Conservation (phyloP, 2,797 vertebrate genomes). For the Tauraco hartlaubi region DNA sequence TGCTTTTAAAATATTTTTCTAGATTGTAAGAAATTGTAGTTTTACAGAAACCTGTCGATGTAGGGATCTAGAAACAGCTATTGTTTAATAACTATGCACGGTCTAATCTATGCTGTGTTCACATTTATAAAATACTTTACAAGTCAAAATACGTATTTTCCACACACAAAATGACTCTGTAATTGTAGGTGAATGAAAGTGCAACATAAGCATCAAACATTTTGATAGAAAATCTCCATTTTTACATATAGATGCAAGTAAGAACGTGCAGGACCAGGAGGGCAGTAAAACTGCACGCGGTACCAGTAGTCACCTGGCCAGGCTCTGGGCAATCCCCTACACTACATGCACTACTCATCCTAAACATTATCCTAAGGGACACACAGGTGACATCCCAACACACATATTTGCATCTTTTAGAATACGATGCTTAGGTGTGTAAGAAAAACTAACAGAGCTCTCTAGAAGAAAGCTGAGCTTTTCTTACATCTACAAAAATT, state of each 20-base stretch:
- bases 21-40: not conserved
- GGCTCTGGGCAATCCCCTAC: not conserved
- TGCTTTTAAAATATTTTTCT: not conserved
- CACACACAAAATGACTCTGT: not conserved
- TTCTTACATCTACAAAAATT: not conserved
- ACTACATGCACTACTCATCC: not conserved
- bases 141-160: not conserved
- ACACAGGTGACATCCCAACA: not conserved
- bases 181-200: not conserved
- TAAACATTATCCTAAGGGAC: not conserved
- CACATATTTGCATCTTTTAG: too few relatives aligned
- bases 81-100: not conserved
- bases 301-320: too few relatives aligned
- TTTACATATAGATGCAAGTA: not conserved
- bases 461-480: not conserved
- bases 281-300: not conserved
- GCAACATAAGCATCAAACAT: not conserved
- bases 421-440: rapidly evolving
- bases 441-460: not conserved
- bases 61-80: not conserved
- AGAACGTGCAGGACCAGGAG: not conserved
- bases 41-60: not conserved
- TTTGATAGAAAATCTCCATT: not conserved
- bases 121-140: not conserved
- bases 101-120: not conserved